Conservation (phyloP, 1,140 invertebrate species). For the Cheumatopsyche charites region DNA sequence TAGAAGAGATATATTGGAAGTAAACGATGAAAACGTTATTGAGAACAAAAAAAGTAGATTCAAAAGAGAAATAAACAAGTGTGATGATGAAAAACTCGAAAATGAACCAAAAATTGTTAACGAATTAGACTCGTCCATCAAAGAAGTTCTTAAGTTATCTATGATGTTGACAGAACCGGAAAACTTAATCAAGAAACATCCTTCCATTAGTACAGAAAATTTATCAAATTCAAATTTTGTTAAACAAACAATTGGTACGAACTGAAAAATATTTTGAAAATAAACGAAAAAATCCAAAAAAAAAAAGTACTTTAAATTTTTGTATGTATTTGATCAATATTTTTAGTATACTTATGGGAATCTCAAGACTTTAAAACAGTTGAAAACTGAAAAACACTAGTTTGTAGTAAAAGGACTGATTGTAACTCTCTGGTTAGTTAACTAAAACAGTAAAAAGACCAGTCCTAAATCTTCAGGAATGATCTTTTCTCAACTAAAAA, state of each 20-base stretch:
- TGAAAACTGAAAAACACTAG: too few relatives aligned
- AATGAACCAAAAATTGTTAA: neutral
- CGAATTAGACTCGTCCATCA: neutral
- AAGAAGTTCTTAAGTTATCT: conserved; percentile 7
- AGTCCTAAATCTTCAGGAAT: too few relatives aligned
- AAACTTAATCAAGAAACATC: neutral
- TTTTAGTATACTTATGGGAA: too few relatives aligned
- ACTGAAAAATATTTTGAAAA: neutral
- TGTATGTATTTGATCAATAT: too few relatives aligned
- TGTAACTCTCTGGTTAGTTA: too few relatives aligned
- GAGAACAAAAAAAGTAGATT: neutral
- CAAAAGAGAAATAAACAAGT: neutral
- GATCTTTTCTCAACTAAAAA: too few relatives aligned
- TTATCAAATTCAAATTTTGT: neutral
- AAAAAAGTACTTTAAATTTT: neutral
- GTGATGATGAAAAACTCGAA: neutral
- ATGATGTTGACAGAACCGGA: neutral
- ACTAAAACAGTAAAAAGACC: too few relatives aligned
- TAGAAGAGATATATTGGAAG: conserved; percentile 42
- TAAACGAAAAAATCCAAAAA: neutral
- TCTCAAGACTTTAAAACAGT: too few relatives aligned
- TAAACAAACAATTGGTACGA: neutral
- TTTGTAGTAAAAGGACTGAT: too few relatives aligned
- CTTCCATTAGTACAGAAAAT: neutral
- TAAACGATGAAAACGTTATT: neutral